Evolutionary conservation across 2,113 vertebrate genomes (phyloP).

Genomic region (Ictalurus furcatus): DNA sequence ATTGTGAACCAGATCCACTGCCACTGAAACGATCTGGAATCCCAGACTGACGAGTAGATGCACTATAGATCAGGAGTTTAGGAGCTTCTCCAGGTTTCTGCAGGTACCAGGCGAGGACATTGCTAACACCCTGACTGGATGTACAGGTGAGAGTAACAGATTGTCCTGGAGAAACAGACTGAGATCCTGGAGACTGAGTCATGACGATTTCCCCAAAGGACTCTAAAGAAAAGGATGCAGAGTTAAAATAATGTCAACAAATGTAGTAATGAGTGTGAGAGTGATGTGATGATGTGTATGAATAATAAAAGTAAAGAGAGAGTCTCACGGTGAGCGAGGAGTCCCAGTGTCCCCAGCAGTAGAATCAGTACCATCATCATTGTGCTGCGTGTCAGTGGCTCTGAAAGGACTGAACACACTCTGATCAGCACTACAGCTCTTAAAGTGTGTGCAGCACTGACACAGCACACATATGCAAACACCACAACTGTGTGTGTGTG

Average conservation of each 20-base stretch:
- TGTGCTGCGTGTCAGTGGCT: conserved; percentile 43
- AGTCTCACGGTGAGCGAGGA: conserved; percentile 28
- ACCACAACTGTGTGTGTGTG: too few species aligned
- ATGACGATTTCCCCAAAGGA: too few species aligned
- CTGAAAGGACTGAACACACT: conserved; percentile 38
- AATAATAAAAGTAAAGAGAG: conserved; percentile 5
- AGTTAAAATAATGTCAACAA: not conserved
- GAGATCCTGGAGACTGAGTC: too few species aligned
- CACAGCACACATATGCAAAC: conserved; percentile 7
- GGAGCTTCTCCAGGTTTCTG: too few species aligned
- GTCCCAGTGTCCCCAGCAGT: conserved; percentile 30
- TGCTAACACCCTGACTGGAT: too few species aligned
- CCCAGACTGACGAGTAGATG: too few species aligned
- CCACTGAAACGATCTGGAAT: too few species aligned
- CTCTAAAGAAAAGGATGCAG: not conserved
- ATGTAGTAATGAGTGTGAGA: conserved; percentile 1
- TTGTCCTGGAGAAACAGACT: too few species aligned
- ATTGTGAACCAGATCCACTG: too few species aligned
- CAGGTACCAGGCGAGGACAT: too few species aligned
- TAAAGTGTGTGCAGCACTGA: conserved; percentile 8
- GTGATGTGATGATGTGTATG: not conserved
- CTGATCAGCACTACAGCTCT: conserved; percentile 37
- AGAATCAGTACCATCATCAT: conserved; percentile 33
- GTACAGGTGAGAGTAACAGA: too few species aligned
- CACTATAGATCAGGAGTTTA: too few species aligned